Conservation (phyloP, 2,888 invertebrate genomes). For the Caenorhabditis japonica region DNA sequence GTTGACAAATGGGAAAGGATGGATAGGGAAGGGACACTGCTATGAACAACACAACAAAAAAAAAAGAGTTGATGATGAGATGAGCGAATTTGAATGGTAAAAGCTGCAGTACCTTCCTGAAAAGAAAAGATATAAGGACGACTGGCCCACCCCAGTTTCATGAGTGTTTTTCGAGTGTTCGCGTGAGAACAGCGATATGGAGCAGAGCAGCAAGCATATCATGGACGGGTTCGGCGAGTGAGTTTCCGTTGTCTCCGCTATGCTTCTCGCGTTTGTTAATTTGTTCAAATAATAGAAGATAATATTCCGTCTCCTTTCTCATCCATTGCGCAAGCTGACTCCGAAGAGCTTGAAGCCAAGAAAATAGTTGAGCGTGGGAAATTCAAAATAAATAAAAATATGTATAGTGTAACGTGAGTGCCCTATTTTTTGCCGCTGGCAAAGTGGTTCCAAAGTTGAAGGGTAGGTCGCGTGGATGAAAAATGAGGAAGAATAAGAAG, state of each 20-base stretch:
- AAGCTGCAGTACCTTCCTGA: slow-evolving; percentile 19
- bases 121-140: slow-evolving; percentile 1
- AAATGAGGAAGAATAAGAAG: slow-evolving; percentile 14
- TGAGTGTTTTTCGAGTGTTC: slow-evolving; percentile 54
- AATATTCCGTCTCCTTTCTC: slow-evolving; percentile 23
- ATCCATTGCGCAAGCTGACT: slow-evolving; percentile 20
- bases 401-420: slow-evolving; percentile 40
- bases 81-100: slow-evolving; percentile 15
- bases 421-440: slow-evolving; percentile 28
- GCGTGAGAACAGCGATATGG: slow-evolving; percentile 53
- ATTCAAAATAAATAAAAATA: slow-evolving; percentile 28
- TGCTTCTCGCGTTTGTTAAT: slow-evolving; percentile 50
- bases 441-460: background rate
- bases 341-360: slow-evolving; percentile 11
- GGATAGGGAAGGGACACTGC: background rate
- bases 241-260: slow-evolving; percentile 24
- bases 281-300: slow-evolving; percentile 53
- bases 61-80: slow-evolving; percentile 25
- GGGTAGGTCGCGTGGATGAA: slow-evolving; percentile 4
- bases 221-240: slow-evolving; percentile 13
- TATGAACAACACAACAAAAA: no score
- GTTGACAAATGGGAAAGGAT: slow-evolving; percentile 25
- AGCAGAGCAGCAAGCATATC: slow-evolving; percentile 31
- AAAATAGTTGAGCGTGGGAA: slow-evolving; percentile 37
- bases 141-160: background rate